Percentiles rank a stretch among this genome's conserved stretches.
phyloP scores from a whole-genome alignment of 2,888 invertebrate genomes.

The Cephalotes varians region DNA sequence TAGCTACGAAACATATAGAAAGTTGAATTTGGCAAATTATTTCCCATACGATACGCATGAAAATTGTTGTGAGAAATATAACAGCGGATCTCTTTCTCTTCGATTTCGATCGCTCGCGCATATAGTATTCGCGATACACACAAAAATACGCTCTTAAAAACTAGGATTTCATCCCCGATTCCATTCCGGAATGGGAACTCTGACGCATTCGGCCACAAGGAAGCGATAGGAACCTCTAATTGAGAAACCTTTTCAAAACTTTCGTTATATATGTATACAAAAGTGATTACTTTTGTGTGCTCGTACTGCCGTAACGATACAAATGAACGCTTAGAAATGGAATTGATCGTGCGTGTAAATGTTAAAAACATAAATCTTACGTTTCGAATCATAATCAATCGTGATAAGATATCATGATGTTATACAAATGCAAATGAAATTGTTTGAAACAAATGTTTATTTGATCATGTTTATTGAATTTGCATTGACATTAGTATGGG shows the following conservation, averaged over 20 bases:
- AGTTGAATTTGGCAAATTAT: constrained; percentile 47
- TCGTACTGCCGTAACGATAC: background rate
- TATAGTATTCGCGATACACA: too few species aligned
- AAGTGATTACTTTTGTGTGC: too few species aligned
- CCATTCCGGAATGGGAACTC: too few species aligned
- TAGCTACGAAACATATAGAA: background rate
- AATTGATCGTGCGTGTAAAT: background rate
- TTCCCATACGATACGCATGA: background rate
- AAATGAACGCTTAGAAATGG: background rate
- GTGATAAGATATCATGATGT: background rate
- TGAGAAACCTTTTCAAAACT: background rate
- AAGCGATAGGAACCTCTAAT: background rate
- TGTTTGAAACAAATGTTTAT: background rate
- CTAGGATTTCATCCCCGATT: background rate
- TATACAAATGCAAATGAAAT: background rate
- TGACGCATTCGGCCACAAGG: too few species aligned
- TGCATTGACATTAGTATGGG: background rate
- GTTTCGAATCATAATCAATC: background rate
- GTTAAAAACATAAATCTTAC: background rate
- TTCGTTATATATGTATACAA: too few species aligned
- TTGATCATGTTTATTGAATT: background rate
- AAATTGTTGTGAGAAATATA: constrained; percentile 63
- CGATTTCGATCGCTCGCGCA: background rate
- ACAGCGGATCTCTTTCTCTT: constrained; percentile 60
- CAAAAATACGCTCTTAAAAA: background rate